phyloP scores from a whole-genome alignment of 2,797 vertebrate genomes.

The Sorex maritimensis region DNA sequence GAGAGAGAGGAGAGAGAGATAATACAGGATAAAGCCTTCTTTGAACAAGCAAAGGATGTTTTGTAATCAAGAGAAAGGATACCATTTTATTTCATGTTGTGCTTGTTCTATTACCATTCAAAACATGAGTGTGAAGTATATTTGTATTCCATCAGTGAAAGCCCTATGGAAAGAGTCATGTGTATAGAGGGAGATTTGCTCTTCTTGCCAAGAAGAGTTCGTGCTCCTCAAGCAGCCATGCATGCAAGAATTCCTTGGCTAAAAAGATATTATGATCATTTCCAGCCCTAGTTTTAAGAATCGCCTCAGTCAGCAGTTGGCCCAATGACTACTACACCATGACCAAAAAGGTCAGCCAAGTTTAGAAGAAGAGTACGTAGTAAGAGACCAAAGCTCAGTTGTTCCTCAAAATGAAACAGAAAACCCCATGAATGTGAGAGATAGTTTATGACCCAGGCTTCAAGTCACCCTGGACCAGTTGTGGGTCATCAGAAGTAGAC shows the following conservation, averaged over 20 bases:
- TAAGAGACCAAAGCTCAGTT: neutral
- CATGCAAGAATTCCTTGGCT: slow-evolving; percentile 44
- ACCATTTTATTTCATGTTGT: slow-evolving; percentile 42
- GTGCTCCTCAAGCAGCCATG: slow-evolving; percentile 22
- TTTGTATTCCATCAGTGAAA: slow-evolving; percentile 28
- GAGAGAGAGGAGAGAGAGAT: slow-evolving; percentile 41
- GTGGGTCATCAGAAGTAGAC: neutral
- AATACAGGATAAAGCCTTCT: neutral
- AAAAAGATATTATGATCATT: neutral
- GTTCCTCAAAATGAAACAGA: neutral
- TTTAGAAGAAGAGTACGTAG: slow-evolving; percentile 8
- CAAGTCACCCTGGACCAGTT: neutral
- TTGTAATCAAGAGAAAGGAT: slow-evolving; percentile 51
- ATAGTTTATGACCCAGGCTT: slow-evolving; percentile 7
- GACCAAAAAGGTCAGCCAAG: slow-evolving; percentile 22
- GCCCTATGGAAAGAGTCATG: neutral
- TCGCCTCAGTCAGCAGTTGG: slow-evolving; percentile 21
- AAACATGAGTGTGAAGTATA: slow-evolving; percentile 2
- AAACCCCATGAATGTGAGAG: neutral
- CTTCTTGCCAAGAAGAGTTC: slow-evolving; percentile 47
- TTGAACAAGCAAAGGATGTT: neutral
- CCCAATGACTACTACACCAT: neutral
- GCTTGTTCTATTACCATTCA: slow-evolving; percentile 31
- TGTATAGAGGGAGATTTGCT: slow-evolving; percentile 8
- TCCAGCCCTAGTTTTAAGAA: neutral